A percentile compares a stretch with the other conserved stretches of the same genome.
These are phyloP conservation scores for Drosophila eugracilis DNA, from an alignment of 1,140 invertebrate species.

Conservation along the genomic window DNA sequence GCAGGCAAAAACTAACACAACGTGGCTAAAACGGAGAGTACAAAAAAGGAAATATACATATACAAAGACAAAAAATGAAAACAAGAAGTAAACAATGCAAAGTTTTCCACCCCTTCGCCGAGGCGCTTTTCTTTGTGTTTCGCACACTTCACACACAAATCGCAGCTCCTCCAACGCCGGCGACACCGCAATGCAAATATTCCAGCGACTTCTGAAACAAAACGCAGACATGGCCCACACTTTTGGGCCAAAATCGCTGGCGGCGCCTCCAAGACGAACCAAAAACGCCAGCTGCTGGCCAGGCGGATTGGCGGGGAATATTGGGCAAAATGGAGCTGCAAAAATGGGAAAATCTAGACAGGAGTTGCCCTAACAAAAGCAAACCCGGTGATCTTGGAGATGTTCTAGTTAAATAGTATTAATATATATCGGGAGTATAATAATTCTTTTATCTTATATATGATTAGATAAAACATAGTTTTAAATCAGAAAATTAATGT, in stretches of 20 bases:
- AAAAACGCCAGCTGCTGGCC: slow-evolving; percentile 56
- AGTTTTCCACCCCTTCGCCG: slow-evolving; percentile 43
- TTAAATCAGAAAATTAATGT: too few relatives aligned
- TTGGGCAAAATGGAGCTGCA: background rate
- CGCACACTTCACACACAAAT: slow-evolving; percentile 56
- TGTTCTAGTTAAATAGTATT: too few relatives aligned
- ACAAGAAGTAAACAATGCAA: slow-evolving; percentile 73
- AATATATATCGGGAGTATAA: too few relatives aligned
- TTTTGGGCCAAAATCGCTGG: slow-evolving; percentile 45
- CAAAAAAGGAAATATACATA: slow-evolving; percentile 8
- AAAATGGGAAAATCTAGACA: slow-evolving; percentile 1
- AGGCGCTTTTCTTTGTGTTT: slow-evolving; percentile 43
- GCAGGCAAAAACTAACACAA: slow-evolving; percentile 9
- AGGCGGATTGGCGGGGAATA: background rate
- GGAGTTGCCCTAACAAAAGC: background rate
- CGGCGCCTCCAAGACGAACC: slow-evolving; percentile 64
- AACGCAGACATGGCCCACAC: slow-evolving; percentile 20
- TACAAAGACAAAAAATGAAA: slow-evolving; percentile 53
- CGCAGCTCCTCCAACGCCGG: slow-evolving; percentile 46
- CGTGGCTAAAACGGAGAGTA: slow-evolving; percentile 33
- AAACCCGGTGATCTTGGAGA: slow-evolving; percentile 9
- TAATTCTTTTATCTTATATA: too few relatives aligned
- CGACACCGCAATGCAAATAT: slow-evolving; percentile 78
- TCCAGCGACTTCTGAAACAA: slow-evolving; percentile 42
- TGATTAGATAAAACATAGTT: too few relatives aligned